Evolutionary conservation across 2,797 vertebrate species (phyloP), one percentile per base, ranked within the genome.

Genomic region (Xenentodon cancila): DNA sequence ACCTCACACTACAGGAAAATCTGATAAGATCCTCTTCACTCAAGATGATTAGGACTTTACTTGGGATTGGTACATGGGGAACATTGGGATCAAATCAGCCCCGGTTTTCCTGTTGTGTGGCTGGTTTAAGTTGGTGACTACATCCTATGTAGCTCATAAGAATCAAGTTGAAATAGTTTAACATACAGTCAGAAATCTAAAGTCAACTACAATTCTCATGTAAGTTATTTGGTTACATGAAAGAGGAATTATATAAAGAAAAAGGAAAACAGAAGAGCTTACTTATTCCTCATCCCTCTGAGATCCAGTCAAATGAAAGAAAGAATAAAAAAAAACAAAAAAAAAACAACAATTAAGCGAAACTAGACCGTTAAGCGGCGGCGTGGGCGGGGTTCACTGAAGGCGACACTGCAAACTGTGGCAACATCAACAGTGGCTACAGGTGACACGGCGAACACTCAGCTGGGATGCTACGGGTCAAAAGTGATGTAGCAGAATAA

Each of bases 341-440:
- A 22, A 74, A 55, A 72, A 53, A n/a, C 22, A 60, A 80, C 78
- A 89, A 88, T 89, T 87, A 89, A 77, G 67, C 60, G 44, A 73
- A 75, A 30, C 43, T 79, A 75, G 77, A 69, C 74, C 70, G 73
- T 60, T 78, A 32, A 75, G 77, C 78, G 79, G 77, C 56, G 42
- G 75, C 30, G 84, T 84, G 77, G 83, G 86, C 64, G 70, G 71
- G 72, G 87, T 86, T 85, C 84, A 85, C 62, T 25, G 40, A 59
- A 68, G 81, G 77, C 78, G 84, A 79, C 59, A 62, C 53, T 25
- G 73, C 75, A 77, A 84, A 77, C 73, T 60, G 63, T 62, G 58
- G 54, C 54, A 75, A 72, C 73, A 64, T 78, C 80, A 79, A 71
- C 84, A 76, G 42, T 11, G 49, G 63, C 75, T 87, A 75, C 79